These are phyloP conservation scores for Amphiprion ocellaris DNA, from an alignment of 2,113 vertebrate genomes.

Conservation along the genomic window DNA sequence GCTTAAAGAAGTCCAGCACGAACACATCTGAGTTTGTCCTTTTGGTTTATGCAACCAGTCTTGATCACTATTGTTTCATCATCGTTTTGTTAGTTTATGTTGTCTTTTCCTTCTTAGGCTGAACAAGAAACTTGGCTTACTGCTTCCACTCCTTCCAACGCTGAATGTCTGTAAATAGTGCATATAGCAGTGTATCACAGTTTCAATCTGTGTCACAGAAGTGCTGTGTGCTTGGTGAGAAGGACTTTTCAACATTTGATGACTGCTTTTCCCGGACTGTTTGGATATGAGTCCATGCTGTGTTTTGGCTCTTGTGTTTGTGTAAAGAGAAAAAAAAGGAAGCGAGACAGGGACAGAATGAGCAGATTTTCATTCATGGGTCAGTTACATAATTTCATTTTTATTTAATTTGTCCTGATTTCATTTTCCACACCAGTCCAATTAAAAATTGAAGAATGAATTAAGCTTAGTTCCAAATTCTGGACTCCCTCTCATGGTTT, in stretches of 20 bases:
- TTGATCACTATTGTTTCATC: not conserved
- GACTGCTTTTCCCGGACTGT: not conserved
- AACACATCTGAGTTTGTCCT: no score
- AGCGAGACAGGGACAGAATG: not conserved
- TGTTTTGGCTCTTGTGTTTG: not conserved
- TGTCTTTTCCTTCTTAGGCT: not conserved
- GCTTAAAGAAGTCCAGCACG: not conserved
- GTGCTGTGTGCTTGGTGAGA: not conserved
- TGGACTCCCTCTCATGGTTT: constrained; percentile 4
- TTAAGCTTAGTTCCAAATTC: constrained; percentile 26
- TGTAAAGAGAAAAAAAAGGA: not conserved
- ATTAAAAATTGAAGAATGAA: constrained; percentile 66
- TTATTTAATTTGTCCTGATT: constrained; percentile 51
- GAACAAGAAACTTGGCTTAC: not conserved
- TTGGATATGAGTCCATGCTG: not conserved
- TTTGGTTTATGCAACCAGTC: no score
- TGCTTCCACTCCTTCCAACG: not conserved
- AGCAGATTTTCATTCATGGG: not conserved
- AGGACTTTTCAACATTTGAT: not conserved
- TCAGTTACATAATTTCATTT: constrained; percentile 45
- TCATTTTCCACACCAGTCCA: constrained; percentile 30
- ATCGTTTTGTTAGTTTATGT: not conserved
- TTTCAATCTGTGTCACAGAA: not conserved
- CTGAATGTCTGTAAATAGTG: not conserved
- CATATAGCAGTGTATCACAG: not conserved